Base-by-base conservation (phyloP, 2,888 invertebrate species). In the Pachycephus smyrnensis region DNA sequence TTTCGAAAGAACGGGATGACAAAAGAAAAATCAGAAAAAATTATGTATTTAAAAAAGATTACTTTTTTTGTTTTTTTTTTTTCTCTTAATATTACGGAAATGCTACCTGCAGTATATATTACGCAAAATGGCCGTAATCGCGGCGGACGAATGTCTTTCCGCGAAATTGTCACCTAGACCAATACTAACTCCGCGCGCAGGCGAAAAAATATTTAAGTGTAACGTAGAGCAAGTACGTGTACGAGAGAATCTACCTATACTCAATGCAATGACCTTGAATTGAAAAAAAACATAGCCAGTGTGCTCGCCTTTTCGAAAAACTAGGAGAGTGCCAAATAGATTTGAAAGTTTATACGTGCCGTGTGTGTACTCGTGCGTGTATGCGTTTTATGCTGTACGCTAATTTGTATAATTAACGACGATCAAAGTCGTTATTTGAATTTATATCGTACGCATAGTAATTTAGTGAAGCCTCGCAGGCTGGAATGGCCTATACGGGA, bases 211-310 rank as follows among this genome's bases (percentile, higher is more conserved):
- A 81, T 35, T 73, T 73, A 75, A 40, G 55, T 75, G 73, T 76
- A 79, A 81, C 12, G 74, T 77, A 78, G 75, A 79, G 73, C 9
- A 71, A 40, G 80, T 84, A 81, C 68, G 80, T 80, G 80, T 73
- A 73, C 76, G 73, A 75, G 81, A 79, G 76, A 77, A 83, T 84
- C 80, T 81, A 82, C 75, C 73, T 81, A 77, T 78, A 83, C 80
- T 82, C 80, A 84, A 90, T 90, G 90, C 90, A 90, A 90, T 90
- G 90, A 89, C 90, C 87, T 86, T 90, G 90, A 90, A 90, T 90
- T 90, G 90, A 90, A 88, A 84, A 88, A 84, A 84, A 89, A 88
- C 83, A 86, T 90, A 89, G 89, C 85, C 84, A 85, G 86, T 69
- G 90, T 88, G 86, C 90, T 90, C 89, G 86, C 86, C 86, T 88